These are phyloP conservation scores for Sipha flava DNA, from an alignment of 1,140 invertebrate species.

Conservation along the genomic window DNA sequence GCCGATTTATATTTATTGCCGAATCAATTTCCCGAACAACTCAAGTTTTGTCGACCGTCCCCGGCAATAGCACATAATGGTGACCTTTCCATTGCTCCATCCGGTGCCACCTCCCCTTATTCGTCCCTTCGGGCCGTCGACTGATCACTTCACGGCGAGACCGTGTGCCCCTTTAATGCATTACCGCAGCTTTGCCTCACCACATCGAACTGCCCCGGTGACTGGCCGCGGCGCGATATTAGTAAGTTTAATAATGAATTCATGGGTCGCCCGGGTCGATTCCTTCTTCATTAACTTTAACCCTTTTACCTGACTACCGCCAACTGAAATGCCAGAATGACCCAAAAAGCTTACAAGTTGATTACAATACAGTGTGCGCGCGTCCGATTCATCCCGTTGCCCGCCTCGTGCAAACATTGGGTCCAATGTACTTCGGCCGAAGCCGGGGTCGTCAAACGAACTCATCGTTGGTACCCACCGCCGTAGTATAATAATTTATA, in stretches of 20 bases:
- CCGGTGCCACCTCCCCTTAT: too few species aligned
- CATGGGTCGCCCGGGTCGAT: slow-evolving; percentile 13
- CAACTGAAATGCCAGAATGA: neutral
- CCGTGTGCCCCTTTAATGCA: too few species aligned
- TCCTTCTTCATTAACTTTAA: slow-evolving; percentile 20
- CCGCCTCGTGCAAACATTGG: too few species aligned
- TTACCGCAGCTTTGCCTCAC: neutral
- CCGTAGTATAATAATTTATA: too few species aligned
- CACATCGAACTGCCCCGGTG: neutral
- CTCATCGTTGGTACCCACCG: too few species aligned
- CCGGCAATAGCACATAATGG: neutral
- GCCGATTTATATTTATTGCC: neutral
- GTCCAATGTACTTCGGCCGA: too few species aligned
- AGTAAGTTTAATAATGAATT: slow-evolving; percentile 22
- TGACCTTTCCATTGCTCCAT: neutral
- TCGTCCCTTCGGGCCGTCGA: too few species aligned
- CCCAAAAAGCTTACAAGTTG: slow-evolving; percentile 5
- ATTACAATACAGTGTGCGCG: neutral
- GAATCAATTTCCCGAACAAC: slow-evolving; percentile 14
- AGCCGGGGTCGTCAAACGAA: too few species aligned
- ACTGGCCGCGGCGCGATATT: neutral
- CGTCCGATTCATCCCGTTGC: too few species aligned
- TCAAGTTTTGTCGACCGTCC: slow-evolving; percentile 1
- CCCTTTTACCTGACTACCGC: slow-evolving; percentile 17
- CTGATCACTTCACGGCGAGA: too few species aligned